Evolutionary conservation across 2,888 invertebrate species (phyloP), one percentile per base, ranked within the genome.

Genomic region (Cosmorhoe ocellata): DNA sequence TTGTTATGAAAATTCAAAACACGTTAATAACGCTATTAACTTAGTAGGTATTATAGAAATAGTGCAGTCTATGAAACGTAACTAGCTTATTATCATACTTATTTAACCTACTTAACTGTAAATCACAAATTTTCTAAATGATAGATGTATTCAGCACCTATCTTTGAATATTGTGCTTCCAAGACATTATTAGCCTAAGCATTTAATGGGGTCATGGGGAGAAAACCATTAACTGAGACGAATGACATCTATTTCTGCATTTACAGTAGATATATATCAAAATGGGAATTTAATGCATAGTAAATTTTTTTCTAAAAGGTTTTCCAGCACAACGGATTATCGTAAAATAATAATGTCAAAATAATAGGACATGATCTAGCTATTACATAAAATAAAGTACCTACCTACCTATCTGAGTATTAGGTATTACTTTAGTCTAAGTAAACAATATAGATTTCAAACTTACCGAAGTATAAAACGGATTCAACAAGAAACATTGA

Each of bases 401-500:
- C n/a, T n/a, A n/a, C n/a, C n/a, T n/a, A n/a, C n/a, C n/a, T 18
- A 18, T 18, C 18, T 18, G 18, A 7, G 18, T 6, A 30, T n/a
- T 39, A 44, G 12, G n/a, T 30, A 44, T 33, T 26, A 32, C 41
- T 31, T 32, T 31, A 47, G 44, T 50, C 37, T 50, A 37, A 42
- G 38, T 27, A 51, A 41, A 32, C 36, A 42, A 58, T 31, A 42
- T 38, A 50, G 37, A 60, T 44, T 43, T 34, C 10, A 51, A 62
- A 56, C 51, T 55, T 56, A 51, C 55, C 62, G 18, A 56, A 40
- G 50, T 58, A 59, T 52, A 63, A 65, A 76, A 74, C 67, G 69
- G 76, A 68, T 62, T 72, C 75, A 83, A 81, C 83, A 81, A 79
- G 76, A 79, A 76, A 73, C 69, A 73, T 68, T 70, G 74, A 74